Conservation (phyloP, 2,888 invertebrate species). For the Dasysyrphus tricinctus region DNA sequence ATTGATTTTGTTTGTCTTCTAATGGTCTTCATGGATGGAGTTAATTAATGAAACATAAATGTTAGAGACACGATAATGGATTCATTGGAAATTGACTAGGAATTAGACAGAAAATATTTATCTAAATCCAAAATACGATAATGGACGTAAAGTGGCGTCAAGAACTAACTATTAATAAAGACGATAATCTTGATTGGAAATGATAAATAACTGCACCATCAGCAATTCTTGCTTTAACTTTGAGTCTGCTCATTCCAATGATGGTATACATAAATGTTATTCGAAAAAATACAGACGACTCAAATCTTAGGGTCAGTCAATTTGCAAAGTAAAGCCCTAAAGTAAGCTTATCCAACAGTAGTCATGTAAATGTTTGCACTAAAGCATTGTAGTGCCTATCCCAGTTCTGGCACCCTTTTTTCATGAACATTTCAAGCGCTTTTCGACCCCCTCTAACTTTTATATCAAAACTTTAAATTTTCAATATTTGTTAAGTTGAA, state of each 20-base stretch:
- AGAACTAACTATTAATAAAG: slow-evolving; percentile 15
- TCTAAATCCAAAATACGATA: slow-evolving; percentile 32
- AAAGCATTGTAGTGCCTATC: too few species aligned
- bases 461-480: too few species aligned
- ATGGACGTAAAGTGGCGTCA: slow-evolving; percentile 21
- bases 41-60: slow-evolving; percentile 68
- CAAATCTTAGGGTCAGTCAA: too few species aligned
- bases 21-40: slow-evolving; percentile 49
- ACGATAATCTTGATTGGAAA: slow-evolving; percentile 23
- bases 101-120: slow-evolving; percentile 26
- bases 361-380: too few species aligned
- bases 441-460: too few species aligned
- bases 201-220: slow-evolving; percentile 28
- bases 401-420: too few species aligned
- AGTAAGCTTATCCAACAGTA: too few species aligned
- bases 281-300: too few species aligned
- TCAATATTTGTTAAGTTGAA: too few species aligned
- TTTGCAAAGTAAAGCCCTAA: too few species aligned
- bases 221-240: neutral
- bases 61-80: slow-evolving; percentile 68
- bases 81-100: slow-evolving; percentile 59
- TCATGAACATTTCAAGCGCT: too few species aligned
- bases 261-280: too few species aligned
- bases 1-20: slow-evolving; percentile 68
- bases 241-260: neutral